Evolutionary conservation across 2,797 vertebrate genomes (phyloP), one percentile per base, ranked within the genome.

Genomic region (Siniperca obscura): DNA sequence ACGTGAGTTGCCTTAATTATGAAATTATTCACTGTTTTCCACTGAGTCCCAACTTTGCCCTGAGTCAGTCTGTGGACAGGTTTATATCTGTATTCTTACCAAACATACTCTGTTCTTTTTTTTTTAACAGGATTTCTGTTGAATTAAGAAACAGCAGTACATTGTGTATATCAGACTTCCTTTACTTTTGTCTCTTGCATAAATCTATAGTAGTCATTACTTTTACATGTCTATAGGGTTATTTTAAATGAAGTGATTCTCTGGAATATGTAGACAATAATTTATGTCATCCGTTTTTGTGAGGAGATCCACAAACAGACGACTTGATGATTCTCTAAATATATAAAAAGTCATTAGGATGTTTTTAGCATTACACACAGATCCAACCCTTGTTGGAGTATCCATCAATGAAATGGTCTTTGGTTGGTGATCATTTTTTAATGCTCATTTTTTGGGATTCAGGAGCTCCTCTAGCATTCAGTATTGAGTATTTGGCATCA

Each of bases 151-250:
- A 86, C 68, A 48, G 17, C 22, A 22, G 27, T 65, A 5, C 21
- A 16, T 71, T 66, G 38, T 40, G 30, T 16, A 13, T 22, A 61
- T 74, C 38, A 59, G 38, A 34, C 22, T 55, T 42, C 61, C 13
- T 60, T 53, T 85, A 44, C 19, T 34, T 56, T 81, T 76, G 81
- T 77, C 73, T 90, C 42, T 64, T 62, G 66, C 59, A 80, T 60
- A 73, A 74, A 90, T 91, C 86, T 80, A 91, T 86, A 80, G 68
- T 70, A 75, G 77, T 85, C 81, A 89, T 91, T 91, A 88, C 89
- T 89, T 86, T 86, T 22, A 30, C 67, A 83, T 81, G 80, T 78
- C 64, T 73, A 50, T 69, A 84, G 53, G 76, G 86, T 89, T 77
- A 82, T 88, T 90, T 81, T 62, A 81, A 80, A 91, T 88, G 56